These are phyloP conservation scores for Cyanoramphus novaezelandiae DNA, from an alignment of 2,113 vertebrate species.

Conservation along the genomic window DNA sequence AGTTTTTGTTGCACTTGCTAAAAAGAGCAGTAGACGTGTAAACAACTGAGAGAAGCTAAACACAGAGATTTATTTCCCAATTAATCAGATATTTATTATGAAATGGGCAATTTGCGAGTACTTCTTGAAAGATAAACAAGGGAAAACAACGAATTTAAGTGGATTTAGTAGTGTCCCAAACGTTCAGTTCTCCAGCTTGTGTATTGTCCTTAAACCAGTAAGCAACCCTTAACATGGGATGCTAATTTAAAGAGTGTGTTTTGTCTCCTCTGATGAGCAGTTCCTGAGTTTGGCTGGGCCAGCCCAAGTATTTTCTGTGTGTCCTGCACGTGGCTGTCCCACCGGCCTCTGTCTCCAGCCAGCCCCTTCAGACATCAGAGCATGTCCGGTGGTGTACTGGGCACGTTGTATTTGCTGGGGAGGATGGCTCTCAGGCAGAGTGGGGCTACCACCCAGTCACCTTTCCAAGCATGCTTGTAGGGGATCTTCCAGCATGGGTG, in stretches of 20 bases:
- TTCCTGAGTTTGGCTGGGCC: neutral
- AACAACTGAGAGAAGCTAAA: constrained; percentile 45
- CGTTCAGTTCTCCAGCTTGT: neutral
- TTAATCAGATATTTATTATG: constrained; percentile 35
- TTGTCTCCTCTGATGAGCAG: neutral
- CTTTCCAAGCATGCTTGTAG: too few relatives aligned
- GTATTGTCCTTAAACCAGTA: neutral
- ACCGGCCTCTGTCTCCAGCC: neutral
- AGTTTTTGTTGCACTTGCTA: constrained; percentile 52
- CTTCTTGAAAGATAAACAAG: neutral
- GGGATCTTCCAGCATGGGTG: fast-evolving
- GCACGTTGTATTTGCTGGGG: neutral
- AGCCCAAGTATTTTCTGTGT: neutral
- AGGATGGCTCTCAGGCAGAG: neutral
- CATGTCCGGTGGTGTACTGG: fast-evolving
- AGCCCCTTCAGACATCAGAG: fast-evolving
- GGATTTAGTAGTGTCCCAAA: neutral
- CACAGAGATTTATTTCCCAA: constrained; percentile 40
- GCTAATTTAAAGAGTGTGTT: neutral
- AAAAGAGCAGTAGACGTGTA: constrained; percentile 35
- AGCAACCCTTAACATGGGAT: fast-evolving
- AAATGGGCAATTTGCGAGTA: neutral
- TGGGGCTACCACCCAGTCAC: too few relatives aligned
- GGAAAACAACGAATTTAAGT: neutral
- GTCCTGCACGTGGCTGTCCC: fast-evolving